Conservation (phyloP, 2,888 invertebrate genomes). For the Chrysolina americana region DNA sequence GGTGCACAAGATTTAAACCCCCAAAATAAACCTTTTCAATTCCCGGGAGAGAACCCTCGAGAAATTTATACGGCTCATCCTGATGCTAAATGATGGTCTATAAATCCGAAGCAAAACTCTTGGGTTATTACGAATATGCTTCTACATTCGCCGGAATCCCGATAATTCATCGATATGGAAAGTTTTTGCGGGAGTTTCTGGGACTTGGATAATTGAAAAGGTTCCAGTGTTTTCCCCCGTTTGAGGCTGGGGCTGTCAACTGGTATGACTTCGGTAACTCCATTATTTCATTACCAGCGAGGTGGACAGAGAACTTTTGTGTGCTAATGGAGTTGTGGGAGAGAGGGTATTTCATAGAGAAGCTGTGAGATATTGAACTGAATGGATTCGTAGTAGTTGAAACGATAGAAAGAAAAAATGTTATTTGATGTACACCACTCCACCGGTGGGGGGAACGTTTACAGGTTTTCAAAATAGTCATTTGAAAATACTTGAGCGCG, state of each 20-base stretch:
- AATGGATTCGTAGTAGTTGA: too few species aligned
- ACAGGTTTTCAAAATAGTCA: too few species aligned
- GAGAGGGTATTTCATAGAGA: background rate
- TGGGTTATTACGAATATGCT: conserved; percentile 28
- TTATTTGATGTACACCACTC: too few species aligned
- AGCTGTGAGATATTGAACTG: too few species aligned
- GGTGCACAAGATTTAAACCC: conserved; percentile 32
- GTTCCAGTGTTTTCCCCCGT: background rate
- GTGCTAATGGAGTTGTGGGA: background rate
- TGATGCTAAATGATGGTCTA: conserved; percentile 30
- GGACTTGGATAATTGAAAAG: conserved; percentile 1
- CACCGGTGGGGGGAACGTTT: too few species aligned
- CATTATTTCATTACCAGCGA: background rate
- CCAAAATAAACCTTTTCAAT: conserved; percentile 33
- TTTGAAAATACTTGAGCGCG: too few species aligned
- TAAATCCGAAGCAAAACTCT: conserved; percentile 36
- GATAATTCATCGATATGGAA: conserved; percentile 14
- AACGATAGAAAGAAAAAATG: too few species aligned
- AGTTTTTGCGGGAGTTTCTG: background rate
- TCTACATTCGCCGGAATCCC: background rate
- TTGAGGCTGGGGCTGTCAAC: background rate
- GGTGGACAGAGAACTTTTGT: background rate
- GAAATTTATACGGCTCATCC: conserved; percentile 38
- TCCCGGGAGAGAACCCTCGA: conserved; percentile 29
- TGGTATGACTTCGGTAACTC: background rate